These are phyloP conservation scores for Sclerodermus sp. DNA, from an alignment of 2,888 invertebrate genomes.

Conservation along the genomic window DNA sequence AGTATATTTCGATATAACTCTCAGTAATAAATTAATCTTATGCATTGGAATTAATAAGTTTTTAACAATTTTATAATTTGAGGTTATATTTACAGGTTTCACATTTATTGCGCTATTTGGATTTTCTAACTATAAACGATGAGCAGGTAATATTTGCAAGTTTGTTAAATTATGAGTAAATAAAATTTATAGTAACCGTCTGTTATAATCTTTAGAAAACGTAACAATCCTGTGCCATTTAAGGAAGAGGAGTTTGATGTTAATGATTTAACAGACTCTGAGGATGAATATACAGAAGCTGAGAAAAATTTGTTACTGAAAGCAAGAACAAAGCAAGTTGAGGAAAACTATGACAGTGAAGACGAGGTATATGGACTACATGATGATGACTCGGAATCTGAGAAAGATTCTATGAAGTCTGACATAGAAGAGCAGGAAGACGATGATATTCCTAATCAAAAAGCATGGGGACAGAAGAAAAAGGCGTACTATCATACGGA, in stretches of 20 bases:
- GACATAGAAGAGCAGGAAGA: conserved; percentile 75
- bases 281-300: conserved; percentile 70
- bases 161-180: no score
- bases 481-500: conserved; percentile 82
- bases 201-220: no score
- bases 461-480: conserved; percentile 88
- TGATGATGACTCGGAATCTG: conserved; percentile 62
- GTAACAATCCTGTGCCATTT: no score
- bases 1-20: no score
- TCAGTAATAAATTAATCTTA: no score
- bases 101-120: no score
- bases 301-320: conserved; percentile 68
- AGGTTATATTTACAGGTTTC: no score
- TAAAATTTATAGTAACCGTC: no score
- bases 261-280: conserved; percentile 71
- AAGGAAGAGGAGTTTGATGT: conserved; percentile 57
- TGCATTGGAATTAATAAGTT: no score
- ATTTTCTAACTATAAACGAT: no score
- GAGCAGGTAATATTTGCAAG: no score
- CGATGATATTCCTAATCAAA: conserved; percentile 72
- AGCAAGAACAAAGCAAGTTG: conserved; percentile 61
- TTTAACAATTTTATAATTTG: no score
- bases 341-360: conserved; percentile 61
- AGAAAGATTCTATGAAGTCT: conserved; percentile 61
- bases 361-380: conserved; percentile 68